Base-by-base conservation (phyloP, 2,113 vertebrate species). In the Stigmatopora argus region DNA sequence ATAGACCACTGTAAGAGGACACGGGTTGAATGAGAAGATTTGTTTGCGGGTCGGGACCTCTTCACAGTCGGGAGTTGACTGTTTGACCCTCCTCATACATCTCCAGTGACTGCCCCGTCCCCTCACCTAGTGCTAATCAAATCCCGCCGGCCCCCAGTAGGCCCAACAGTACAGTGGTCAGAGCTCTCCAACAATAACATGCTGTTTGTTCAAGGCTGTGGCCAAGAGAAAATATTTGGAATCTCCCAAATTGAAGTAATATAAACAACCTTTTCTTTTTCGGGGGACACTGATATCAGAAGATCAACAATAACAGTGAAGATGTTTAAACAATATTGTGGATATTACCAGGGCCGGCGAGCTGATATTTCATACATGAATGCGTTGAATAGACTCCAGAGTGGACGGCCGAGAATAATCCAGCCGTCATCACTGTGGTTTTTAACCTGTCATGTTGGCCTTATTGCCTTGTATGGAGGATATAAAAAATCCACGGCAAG, bases 211-310 rank as follows among this genome's bases (percentile, higher is more conserved):
- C 72, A 88, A 90, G 81, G 79, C 83, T 80, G 72, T 69, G 75
- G 83, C 86, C 83, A 79, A 82, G 74, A 70, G 74, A 83, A 88
- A 89, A 90, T 91, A 90, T 91, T 91, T 89, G 78, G 83, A 89
- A 80, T 89, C 80, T 85, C 74, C 82, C 67, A 86, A 89, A 87
- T 82, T 86, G 77, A 89, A 84, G 76, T 84, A 89, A 86, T 90
- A 72, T 79, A 89, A 90, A 90, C 84, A 90, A 80, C 83, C 71
- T 51, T 83, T 86, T 56, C 53, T 31, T 79, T 89, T 81, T 81
- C 77, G 35, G 78, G 66, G 81, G 71, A 71, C 61, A 65, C 70
- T 66, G 83, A 87, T 84, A 88, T 79, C 70, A 62, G 83, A 78
- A 75, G 80, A 86, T 84, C 77, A 77, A 82, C 62, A 86, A 84